A percentile compares a stretch with the other conserved stretches of the same genome.
These are phyloP conservation scores for Crepidodera aurea DNA, from an alignment of 2,888 invertebrate genomes.

Conservation along the genomic window DNA sequence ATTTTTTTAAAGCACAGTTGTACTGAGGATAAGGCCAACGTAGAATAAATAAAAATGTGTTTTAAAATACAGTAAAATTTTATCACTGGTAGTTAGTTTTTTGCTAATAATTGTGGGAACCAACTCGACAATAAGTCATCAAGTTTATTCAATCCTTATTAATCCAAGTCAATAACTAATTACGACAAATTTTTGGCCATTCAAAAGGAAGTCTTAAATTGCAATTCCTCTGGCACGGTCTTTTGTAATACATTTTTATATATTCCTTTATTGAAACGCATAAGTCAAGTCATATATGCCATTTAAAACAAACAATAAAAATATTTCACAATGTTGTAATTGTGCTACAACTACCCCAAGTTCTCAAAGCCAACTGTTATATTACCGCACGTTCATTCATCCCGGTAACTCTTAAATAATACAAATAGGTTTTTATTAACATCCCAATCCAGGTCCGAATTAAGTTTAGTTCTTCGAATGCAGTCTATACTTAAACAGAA, in stretches of 20 bases:
- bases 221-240: background rate
- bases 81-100: too few relatives aligned
- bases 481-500: too few relatives aligned
- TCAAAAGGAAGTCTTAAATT: background rate
- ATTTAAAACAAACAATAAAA: conserved; percentile 23
- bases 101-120: too few relatives aligned
- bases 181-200: background rate
- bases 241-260: conserved; percentile 2
- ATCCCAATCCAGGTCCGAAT: conserved; percentile 39
- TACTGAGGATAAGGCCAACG: too few relatives aligned
- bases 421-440: conserved; percentile 35
- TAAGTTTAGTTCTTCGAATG: too few relatives aligned
- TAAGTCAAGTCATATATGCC: conserved; percentile 19
- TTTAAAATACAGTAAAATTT: too few relatives aligned
- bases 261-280: conserved; percentile 5
- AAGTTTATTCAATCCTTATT: too few relatives aligned
- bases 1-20: too few relatives aligned
- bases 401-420: conserved; percentile 32
- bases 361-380: conserved; percentile 27
- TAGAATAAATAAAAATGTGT: too few relatives aligned
- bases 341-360: conserved; percentile 19
- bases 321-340: conserved; percentile 28
- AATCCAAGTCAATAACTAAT: too few relatives aligned
- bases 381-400: conserved; percentile 33
- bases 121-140: too few relatives aligned